Conservation (phyloP, 2,888 invertebrate genomes). For the Mimas tiliae region DNA sequence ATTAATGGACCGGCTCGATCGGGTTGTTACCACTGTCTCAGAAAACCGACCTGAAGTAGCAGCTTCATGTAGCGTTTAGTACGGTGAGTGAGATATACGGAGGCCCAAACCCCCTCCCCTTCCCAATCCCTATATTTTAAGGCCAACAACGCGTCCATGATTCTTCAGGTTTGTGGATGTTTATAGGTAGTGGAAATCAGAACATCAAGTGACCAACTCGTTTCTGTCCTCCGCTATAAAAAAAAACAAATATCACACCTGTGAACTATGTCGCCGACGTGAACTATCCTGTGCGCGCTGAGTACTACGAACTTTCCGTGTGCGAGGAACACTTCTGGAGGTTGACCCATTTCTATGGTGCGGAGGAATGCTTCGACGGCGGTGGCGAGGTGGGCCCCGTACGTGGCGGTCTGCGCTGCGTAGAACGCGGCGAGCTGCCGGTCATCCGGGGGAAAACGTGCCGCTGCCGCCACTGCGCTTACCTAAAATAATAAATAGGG, state of each 20-base stretch:
- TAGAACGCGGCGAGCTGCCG: constrained; percentile 94
- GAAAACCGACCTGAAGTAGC: no score
- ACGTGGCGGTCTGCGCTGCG: constrained; percentile 93
- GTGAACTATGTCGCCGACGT: constrained; percentile 97
- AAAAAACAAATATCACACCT: constrained; percentile 50
- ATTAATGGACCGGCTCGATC: no score
- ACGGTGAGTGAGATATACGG: no score
- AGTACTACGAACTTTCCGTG: constrained; percentile 97
- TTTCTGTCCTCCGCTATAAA: no score
- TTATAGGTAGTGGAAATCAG: no score
- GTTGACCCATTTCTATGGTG: constrained; percentile 96
- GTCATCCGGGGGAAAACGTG: constrained; percentile 89
- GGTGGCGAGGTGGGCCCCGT: constrained; percentile 92
- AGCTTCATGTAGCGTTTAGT: no score
- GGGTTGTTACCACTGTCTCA: no score
- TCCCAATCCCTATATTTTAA: no score
- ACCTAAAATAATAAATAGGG: constrained; percentile 51
- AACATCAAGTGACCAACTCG: no score
- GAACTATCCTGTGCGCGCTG: constrained; percentile 96
- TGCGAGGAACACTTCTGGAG: constrained; percentile 96
- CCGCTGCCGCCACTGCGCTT: constrained; percentile 77
- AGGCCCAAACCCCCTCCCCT: no score
- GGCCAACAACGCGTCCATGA: background rate
- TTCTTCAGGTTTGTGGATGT: no score
- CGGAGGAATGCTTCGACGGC: constrained; percentile 96